These are phyloP conservation scores for Anthonomus grandis DNA, from an alignment of 1,140 invertebrate genomes.

Conservation along the genomic window DNA sequence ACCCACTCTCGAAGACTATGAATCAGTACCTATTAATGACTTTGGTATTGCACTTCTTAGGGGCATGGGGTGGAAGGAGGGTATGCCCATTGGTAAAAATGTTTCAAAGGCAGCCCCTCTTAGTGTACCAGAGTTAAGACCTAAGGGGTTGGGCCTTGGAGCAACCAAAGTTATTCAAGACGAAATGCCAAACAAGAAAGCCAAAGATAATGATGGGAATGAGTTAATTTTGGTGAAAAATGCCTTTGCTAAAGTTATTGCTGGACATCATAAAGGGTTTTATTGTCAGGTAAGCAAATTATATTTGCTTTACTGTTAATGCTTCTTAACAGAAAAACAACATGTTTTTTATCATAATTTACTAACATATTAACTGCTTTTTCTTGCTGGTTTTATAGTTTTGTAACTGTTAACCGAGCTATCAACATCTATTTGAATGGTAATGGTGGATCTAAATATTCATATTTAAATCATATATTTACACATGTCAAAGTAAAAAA, in stretches of 20 bases:
- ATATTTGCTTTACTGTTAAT: no score
- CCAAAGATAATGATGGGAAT: constrained; percentile 51
- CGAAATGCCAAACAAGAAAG: constrained; percentile 50
- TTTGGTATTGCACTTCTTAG: constrained; percentile 90
- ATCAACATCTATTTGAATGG: no score
- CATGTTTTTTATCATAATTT: constrained; percentile 3
- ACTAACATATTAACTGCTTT: not conserved
- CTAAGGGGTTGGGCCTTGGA: constrained; percentile 89
- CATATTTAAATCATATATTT: no score
- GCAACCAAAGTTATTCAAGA: constrained; percentile 67
- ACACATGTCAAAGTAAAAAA: no score
- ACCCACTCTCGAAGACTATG: constrained; percentile 85
- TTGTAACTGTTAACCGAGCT: no score
- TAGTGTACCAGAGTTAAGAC: constrained; percentile 58
- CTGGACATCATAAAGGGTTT: constrained; percentile 68
- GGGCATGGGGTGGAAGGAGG: constrained; percentile 91
- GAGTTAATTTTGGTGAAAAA: constrained; percentile 55
- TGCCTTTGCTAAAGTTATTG: constrained; percentile 67
- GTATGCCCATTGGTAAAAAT: constrained; percentile 65
- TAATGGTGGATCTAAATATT: no score
- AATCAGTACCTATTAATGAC: constrained; percentile 78
- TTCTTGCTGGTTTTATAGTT: not conserved
- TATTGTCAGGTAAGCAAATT: constrained; percentile 76
- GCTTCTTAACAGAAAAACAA: constrained; percentile 12
- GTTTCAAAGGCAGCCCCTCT: constrained; percentile 53